A percentile compares a stretch with the other conserved stretches of the same genome.
These are phyloP conservation scores for Desmophyllum pertusum DNA, from an alignment of 92 coral and sea anemone species.

Conservation along the genomic window DNA sequence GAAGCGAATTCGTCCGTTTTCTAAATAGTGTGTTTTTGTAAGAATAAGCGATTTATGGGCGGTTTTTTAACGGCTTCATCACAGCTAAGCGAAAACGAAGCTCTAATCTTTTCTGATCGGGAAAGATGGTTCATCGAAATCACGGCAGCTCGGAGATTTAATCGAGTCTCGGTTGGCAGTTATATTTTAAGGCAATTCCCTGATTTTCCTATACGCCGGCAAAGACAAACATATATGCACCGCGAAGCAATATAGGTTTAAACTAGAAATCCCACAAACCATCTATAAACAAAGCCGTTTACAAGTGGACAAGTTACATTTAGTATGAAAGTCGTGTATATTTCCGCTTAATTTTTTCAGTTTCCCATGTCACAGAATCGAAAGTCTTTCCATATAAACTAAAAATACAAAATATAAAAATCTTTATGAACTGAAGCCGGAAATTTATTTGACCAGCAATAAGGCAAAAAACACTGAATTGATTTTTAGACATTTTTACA, in stretches of 20 bases:
- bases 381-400: neutral
- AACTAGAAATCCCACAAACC: slow-evolving; percentile 8
- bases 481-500: neutral
- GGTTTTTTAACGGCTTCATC: slow-evolving; percentile 15
- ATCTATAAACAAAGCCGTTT: slow-evolving; percentile 36
- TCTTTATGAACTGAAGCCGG: neutral
- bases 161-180: neutral
- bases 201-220: neutral
- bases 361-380: neutral
- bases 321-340: neutral
- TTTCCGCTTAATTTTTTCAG: slow-evolving; percentile 3
- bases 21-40: neutral
- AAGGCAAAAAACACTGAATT: neutral
- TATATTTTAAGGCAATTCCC: neutral
- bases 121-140: neutral
- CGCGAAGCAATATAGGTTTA: neutral
- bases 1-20: neutral
- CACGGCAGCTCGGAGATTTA: neutral
- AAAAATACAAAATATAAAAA: neutral
- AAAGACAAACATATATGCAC: neutral
- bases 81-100: neutral
- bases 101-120: slow-evolving; percentile 17
- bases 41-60: slow-evolving; percentile 19
- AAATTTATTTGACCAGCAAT: neutral
- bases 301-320: neutral